Evolutionary conservation across 2,113 vertebrate genomes (phyloP).

Genomic region (Mobula hypostoma): DNA sequence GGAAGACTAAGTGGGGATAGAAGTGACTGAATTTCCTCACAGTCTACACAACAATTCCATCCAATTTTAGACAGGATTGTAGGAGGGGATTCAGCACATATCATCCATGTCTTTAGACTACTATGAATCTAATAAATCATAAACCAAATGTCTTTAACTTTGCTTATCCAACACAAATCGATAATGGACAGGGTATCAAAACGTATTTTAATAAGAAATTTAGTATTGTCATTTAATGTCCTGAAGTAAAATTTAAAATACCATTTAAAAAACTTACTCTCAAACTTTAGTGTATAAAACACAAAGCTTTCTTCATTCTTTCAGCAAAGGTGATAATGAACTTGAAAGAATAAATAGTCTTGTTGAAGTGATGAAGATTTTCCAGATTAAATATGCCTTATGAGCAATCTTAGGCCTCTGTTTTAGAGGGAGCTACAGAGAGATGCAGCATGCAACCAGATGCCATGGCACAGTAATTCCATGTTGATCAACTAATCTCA

Average conservation of each 20-base stretch:
- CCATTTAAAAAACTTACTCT: background rate
- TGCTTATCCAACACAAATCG: too few species aligned
- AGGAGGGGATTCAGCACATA: background rate
- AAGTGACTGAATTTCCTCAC: background rate
- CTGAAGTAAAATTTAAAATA: too few species aligned
- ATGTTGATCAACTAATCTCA: too few species aligned
- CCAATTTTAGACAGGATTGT: background rate
- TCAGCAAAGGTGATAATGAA: background rate
- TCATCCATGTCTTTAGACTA: too few species aligned
- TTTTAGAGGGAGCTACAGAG: background rate
- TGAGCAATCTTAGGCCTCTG: background rate
- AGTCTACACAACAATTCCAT: background rate
- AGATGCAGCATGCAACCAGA: too few species aligned
- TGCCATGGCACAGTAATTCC: too few species aligned
- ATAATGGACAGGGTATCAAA: too few species aligned
- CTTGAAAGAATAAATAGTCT: background rate
- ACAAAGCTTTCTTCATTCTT: background rate
- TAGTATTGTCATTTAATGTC: too few species aligned
- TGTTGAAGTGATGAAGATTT: background rate
- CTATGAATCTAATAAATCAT: too few species aligned
- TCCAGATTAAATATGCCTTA: background rate
- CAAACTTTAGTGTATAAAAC: background rate
- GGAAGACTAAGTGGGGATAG: background rate
- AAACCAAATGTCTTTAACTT: too few species aligned
- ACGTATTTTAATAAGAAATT: too few species aligned